Evolutionary conservation across 2,888 invertebrate species (phyloP), one percentile per base, ranked within the genome.

Genomic region (Abrostola triplasia): DNA sequence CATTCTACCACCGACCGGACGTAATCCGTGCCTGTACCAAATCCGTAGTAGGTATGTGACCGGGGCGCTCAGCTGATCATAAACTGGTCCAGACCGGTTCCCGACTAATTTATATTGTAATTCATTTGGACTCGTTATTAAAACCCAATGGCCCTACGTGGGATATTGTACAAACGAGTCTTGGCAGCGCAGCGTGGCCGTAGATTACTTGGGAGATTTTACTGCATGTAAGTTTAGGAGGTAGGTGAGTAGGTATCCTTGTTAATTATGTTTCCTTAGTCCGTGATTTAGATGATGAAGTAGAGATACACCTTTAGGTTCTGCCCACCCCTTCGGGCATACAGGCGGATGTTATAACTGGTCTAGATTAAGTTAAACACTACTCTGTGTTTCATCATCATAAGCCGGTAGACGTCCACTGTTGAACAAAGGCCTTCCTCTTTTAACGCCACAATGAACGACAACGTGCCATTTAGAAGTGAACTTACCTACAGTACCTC

Each of bases 121-220:
- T 80, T 80, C 75, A 78, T 81, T 77, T 62, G 56, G 58, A 67
- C 69, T 69, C 61, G 70, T 79, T 81, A 80, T 74, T 75, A 74
- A 73, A 68, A 69, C 57, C 36, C 37, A 70, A 53, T 64, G 64
- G 68, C 57, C 70, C 70, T 59, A 57, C 6, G 54, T 54, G 58
- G 13, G 41, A 0, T 51, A 58, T 67, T 59, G 58, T 62, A 41
- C 37, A 52, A 56, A 70, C 59, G 13, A 54, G 54, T 60, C 37
- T 38, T 47, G 42, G 38, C 36, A 54, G 48, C 13, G 7, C 8
- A 5, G 8, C 36, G 55, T 5, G 10, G 40, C 44, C n/a, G 49
- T 35, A 49, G 49, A 36, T n/a, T 49, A 11, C 11, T 49, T 49
- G 36, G 11, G 44, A 47, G 44, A 6, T 13, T 47, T 24, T 47